Evolutionary conservation across 2,113 vertebrate species (phyloP).

Genomic region (Epinephelus fuscoguttatus): DNA sequence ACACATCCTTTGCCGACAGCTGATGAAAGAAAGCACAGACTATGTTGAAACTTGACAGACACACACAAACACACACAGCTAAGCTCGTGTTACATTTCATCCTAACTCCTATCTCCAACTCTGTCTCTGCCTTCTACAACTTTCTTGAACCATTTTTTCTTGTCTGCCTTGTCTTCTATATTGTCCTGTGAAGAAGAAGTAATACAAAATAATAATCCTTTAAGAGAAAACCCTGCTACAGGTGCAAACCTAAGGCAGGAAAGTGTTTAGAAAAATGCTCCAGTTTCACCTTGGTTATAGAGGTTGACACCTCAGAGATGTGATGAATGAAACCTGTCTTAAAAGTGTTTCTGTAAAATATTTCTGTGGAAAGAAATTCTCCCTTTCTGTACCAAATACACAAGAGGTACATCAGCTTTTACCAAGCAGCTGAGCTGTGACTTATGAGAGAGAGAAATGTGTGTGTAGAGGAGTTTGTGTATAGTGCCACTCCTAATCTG

Average conservation of each 20-base stretch:
- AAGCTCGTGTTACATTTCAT: slow-evolving; percentile 28
- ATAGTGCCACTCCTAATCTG: slow-evolving; percentile 49
- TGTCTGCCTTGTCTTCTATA: neutral
- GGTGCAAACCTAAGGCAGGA: slow-evolving; percentile 21
- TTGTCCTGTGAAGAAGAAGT: slow-evolving; percentile 9
- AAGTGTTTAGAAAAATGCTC: slow-evolving; percentile 22
- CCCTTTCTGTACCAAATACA: slow-evolving; percentile 14
- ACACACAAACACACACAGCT: slow-evolving; percentile 41
- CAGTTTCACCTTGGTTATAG: slow-evolving; percentile 30
- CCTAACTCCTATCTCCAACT: neutral
- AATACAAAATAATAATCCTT: slow-evolving; percentile 23
- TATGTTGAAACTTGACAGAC: slow-evolving; percentile 33
- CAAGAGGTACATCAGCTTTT: slow-evolving; percentile 31
- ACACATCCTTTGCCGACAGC: slow-evolving; percentile 37
- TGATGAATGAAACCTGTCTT: slow-evolving; percentile 54
- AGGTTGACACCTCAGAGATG: slow-evolving; percentile 12
- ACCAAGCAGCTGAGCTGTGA: slow-evolving; percentile 43
- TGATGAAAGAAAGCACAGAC: slow-evolving; percentile 42
- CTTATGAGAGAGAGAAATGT: slow-evolving; percentile 47
- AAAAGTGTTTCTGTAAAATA: slow-evolving; percentile 42
- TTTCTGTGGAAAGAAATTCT: slow-evolving; percentile 4
- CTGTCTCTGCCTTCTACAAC: slow-evolving; percentile 8
- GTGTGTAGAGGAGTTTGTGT: slow-evolving; percentile 53
- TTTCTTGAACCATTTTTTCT: neutral
- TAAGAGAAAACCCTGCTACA: slow-evolving; percentile 10